Base-by-base conservation (phyloP, 1,140 invertebrate genomes). In the Trachelipus rathkii region DNA sequence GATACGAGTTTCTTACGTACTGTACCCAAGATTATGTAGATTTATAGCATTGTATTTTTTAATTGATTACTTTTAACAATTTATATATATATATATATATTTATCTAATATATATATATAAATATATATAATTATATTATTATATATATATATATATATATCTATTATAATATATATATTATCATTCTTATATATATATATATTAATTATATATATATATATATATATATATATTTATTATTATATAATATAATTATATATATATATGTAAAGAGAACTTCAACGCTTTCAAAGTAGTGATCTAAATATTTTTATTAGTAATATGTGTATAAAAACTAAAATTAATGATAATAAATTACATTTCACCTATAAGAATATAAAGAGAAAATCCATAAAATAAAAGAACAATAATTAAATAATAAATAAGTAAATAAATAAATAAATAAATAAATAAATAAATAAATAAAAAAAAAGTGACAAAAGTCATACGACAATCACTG, bases 101-200 rank as follows among this genome's bases (percentile, higher is more conserved):
- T 10, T 50, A 50, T 50, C 9, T 50, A 50, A 50, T 50, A 50
- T 50, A 50, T 50, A 50, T 50, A 50, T 50, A 50, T 50, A 50
- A 10, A 50, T 50, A 50, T 50, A 50, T 50, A 50, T 50, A 50
- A 10, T 10, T 50, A 50, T 50, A 50, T 50, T 10, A 10, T 10
- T 50, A 50, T 50, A 50, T 50, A 50, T 50, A 50, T 50, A 50
- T 50, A 50, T 50, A n/a, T n/a, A n/a, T n/a, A n/a, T n/a, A n/a
- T n/a, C n/a, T n/a, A n/a, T n/a, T n/a, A n/a, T n/a, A n/a, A n/a
- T n/a, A n/a, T n/a, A n/a, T n/a, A n/a, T n/a, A n/a, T n/a, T n/a
- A n/a, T n/a, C n/a, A n/a, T n/a, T 10, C 15, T 10, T 50, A 50
- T 50, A 50, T 50, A 50, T 50, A 50, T 50, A 50, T 50, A 50